These are phyloP conservation scores for Probosciger aterrimus DNA, from an alignment of 2,113 vertebrate genomes.

Conservation along the genomic window DNA sequence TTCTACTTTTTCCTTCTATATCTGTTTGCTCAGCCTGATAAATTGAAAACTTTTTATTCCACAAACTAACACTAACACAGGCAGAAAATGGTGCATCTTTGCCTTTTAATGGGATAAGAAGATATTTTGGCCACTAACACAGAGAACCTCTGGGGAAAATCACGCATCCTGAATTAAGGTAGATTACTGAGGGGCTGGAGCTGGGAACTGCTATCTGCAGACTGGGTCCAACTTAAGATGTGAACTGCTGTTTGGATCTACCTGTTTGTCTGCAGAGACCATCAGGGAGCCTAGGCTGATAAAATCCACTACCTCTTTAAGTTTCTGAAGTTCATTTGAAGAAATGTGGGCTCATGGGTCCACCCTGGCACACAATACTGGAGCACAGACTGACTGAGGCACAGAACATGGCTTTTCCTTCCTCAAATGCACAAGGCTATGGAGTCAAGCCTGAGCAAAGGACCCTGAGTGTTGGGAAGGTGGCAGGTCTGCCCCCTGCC, in stretches of 20 bases:
- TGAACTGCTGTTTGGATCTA: background rate
- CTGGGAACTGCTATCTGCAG: background rate
- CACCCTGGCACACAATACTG: background rate
- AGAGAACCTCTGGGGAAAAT: background rate
- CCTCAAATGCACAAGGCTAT: background rate
- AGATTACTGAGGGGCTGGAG: background rate
- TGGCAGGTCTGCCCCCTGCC: background rate
- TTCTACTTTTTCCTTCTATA: background rate
- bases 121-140: background rate
- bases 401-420: background rate
- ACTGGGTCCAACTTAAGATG: background rate
- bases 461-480: background rate
- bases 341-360: background rate
- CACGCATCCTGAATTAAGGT: background rate
- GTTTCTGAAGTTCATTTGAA: background rate
- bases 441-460: background rate
- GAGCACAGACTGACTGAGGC: accelerated
- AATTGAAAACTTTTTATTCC: background rate
- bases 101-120: background rate
- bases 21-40: background rate
- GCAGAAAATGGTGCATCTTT: background rate
- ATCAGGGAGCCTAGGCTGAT: background rate
- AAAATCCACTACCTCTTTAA: background rate
- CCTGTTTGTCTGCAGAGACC: background rate
- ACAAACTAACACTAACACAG: background rate